Percentiles rank a stretch among this genome's conserved stretches.
phyloP scores from a whole-genome alignment of 2,888 invertebrate genomes.

The Apamea crenata region DNA sequence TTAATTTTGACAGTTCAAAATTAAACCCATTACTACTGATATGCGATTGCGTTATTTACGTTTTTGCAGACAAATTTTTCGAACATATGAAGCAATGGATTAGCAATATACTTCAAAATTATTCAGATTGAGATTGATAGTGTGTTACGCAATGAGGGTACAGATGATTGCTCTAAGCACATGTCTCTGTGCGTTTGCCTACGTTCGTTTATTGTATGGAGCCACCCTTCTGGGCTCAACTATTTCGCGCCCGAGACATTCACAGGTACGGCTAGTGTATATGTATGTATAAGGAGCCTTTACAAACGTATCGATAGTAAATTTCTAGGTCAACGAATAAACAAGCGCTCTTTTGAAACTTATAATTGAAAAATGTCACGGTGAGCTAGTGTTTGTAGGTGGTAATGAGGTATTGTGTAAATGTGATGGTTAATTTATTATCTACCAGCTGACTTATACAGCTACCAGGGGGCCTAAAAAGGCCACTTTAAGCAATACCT shows the following conservation, averaged over 20 bases:
- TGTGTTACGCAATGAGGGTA: too few species aligned
- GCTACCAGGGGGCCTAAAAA: too few species aligned
- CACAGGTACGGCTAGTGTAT: slow-evolving; percentile 10
- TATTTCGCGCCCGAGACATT: not conserved
- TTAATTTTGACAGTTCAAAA: too few species aligned
- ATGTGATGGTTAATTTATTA: not conserved
- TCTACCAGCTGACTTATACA: not conserved
- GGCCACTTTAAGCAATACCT: too few species aligned
- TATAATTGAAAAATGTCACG: slow-evolving; percentile 25
- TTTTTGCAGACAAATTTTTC: too few species aligned
- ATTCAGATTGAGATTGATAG: too few species aligned
- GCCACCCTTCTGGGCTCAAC: not conserved
- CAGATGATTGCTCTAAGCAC: not conserved
- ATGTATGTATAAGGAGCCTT: slow-evolving; percentile 8
- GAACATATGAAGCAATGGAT: too few species aligned
- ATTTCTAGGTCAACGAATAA: slow-evolving; percentile 26
- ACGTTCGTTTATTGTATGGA: not conserved
- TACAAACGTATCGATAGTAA: slow-evolving; percentile 15
- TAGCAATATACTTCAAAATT: too few species aligned
- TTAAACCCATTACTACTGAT: too few species aligned
- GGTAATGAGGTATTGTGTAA: slow-evolving; percentile 11
- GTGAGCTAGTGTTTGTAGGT: slow-evolving; percentile 12
- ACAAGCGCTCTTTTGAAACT: not conserved
- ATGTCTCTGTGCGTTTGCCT: not conserved
- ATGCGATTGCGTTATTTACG: too few species aligned